Base-by-base conservation (phyloP, 2,113 vertebrate species). In the Oophaga pumilio region DNA sequence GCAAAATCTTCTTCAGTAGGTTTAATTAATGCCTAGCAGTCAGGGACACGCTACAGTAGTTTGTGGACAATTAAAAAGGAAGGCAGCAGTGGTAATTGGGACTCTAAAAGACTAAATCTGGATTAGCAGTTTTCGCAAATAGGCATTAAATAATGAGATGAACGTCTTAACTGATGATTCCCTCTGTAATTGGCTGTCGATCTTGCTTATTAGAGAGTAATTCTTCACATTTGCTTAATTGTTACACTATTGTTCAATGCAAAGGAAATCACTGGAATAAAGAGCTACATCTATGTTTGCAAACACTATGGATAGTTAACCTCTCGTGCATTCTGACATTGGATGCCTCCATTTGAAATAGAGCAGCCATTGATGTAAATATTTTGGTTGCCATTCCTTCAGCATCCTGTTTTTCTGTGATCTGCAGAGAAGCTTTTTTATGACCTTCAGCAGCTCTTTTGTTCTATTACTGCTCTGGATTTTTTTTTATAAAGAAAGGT, bases 91-190 rank as follows among this genome's bases (percentile, higher is more conserved):
- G 17, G 33, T 74, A 74, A 74, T 74, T 74, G 43, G 71, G 50
- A 50, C 17, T 49, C 71, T 49, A 74, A 49, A 18, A 33, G 71
- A 74, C 71, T 74, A 74, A 74, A 74, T 74, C 71, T 74, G 71
- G 71, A 74, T 74, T 74, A 74, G 71, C 71, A 50, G 33, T 74
- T 43, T 74, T 74, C 71, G 43, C 8, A 50, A 11, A 50, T 43
- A 74, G 50, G 71, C 71, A 74, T 74, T 74, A 74, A 74, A 17
- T 74, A 74, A 74, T 74, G 71, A 74, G 71, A 20, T 10, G 33
- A 74, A 22, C 71, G 43, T 74, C 71, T 17, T 10, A 43, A 43
- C 69, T 73, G 69, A 73, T 73, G 15, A 73, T 73, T 43, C 17
- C 69, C 7, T 50, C 71, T 74, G 33, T 74, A 74, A 74, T 20